Conservation (phyloP, 2,888 invertebrate species). For the Zaprionus bogoriensis region DNA sequence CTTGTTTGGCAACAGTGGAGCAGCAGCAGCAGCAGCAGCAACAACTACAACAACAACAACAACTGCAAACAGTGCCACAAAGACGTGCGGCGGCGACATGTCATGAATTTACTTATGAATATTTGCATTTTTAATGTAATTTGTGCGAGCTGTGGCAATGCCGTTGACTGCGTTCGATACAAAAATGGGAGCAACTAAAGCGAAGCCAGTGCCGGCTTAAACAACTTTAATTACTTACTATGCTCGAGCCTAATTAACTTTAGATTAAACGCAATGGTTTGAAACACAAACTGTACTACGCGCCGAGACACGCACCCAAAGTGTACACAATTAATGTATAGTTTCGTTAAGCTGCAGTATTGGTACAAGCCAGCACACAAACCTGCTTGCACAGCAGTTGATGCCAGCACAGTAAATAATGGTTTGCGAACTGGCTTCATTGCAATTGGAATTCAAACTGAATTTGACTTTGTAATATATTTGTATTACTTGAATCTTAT, state of each 20-base stretch:
- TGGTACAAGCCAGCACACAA: background rate
- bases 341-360: slow-evolving; percentile 4
- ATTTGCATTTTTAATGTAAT: slow-evolving; percentile 77
- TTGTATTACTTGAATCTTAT: too few species aligned
- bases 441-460: too few species aligned
- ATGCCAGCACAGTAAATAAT: too few species aligned
- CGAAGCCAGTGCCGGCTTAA: background rate
- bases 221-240: background rate
- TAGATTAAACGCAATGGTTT: background rate
- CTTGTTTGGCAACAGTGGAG: slow-evolving; percentile 59
- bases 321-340: too few species aligned
- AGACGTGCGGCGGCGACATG: slow-evolving; percentile 61
- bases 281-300: background rate
- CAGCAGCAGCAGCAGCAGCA: slow-evolving; percentile 29
- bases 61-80: slow-evolving; percentile 19
- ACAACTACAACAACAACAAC: slow-evolving; percentile 14
- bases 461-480: too few species aligned
- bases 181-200: background rate
- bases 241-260: background rate
- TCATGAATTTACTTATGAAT: slow-evolving; percentile 75
- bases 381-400: too few species aligned
- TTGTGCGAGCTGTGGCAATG: slow-evolving; percentile 44
- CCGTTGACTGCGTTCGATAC: background rate
- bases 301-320: background rate
- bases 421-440: too few species aligned